Conservation (phyloP, 2,888 invertebrate species). For the Tenthredo livida region DNA sequence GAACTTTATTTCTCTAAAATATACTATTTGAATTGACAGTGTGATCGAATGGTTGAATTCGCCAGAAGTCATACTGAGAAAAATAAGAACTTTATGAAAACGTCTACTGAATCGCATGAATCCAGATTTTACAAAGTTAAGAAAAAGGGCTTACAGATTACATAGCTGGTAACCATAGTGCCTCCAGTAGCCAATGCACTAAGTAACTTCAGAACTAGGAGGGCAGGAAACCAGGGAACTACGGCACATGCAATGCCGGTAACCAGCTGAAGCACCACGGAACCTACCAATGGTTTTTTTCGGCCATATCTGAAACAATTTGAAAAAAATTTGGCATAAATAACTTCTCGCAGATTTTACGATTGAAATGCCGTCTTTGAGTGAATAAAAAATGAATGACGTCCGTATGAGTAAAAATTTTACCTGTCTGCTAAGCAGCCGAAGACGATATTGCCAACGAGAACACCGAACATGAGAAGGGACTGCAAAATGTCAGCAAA, state of each 20-base stretch:
- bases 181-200: constrained; percentile 90
- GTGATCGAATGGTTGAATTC: background rate
- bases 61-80: too few relatives aligned
- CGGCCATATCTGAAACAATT: constrained; percentile 85
- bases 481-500: constrained; percentile 88
- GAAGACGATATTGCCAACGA: constrained; percentile 87
- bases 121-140: background rate
- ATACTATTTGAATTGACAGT: background rate
- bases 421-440: constrained; percentile 89
- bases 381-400: background rate
- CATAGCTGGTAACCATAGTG: constrained; percentile 87
- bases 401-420: constrained; percentile 7
- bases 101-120: background rate
- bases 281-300: constrained; percentile 85
- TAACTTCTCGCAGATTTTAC: constrained; percentile 48
- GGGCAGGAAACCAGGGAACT: constrained; percentile 83
- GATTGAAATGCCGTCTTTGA: constrained; percentile 46
- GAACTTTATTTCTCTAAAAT: background rate
- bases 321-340: constrained; percentile 40
- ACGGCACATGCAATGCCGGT: constrained; percentile 86
- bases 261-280: constrained; percentile 86
- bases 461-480: constrained; percentile 88
- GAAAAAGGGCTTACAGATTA: constrained; percentile 77
- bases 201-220: constrained; percentile 85
- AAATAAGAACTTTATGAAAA: background rate